Evolutionary conservation across 2,888 invertebrate species (phyloP).

Genomic region (Physocephala rufipes): DNA sequence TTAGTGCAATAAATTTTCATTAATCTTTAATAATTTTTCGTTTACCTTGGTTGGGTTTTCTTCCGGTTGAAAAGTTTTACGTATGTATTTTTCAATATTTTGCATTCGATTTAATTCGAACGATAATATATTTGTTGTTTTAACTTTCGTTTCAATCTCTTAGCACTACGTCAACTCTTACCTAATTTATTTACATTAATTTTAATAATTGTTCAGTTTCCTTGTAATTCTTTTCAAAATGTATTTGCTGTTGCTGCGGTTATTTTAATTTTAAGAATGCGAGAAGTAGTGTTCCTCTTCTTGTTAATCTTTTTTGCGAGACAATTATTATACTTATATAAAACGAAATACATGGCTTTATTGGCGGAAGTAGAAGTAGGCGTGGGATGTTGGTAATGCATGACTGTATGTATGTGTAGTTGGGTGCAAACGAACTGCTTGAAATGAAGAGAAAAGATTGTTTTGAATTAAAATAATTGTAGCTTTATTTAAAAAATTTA

Average conservation of each 20-base stretch:
- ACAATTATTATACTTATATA: neutral
- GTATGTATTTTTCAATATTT: no score
- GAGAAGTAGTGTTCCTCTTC: constrained; percentile 55
- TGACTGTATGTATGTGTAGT: no score
- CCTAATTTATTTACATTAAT: constrained; percentile 35
- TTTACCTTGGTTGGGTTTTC: neutral
- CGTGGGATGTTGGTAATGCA: no score
- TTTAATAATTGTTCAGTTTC: constrained; percentile 27
- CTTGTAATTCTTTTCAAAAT: constrained; percentile 28
- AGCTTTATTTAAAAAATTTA: constrained; percentile 13
- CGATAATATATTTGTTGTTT: constrained; percentile 37
- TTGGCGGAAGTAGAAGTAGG: no score
- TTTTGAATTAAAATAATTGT: constrained; percentile 27
- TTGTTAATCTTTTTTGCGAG: neutral
- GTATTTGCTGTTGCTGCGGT: neutral
- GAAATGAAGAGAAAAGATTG: neutral
- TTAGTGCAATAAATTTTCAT: constrained; percentile 26
- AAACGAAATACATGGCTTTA: no score
- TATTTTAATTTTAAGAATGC: constrained; percentile 40
- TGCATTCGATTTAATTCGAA: constrained; percentile 37
- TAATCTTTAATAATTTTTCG: constrained; percentile 19
- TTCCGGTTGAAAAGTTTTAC: no score
- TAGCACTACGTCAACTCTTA: constrained; percentile 34
- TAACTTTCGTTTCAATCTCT: constrained; percentile 31
- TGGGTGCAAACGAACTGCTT: no score